A percentile compares a stretch with the other conserved stretches of the same genome.
phyloP scores from a whole-genome alignment of 1,140 invertebrate genomes.

The Paramacrobiotus metropolitanus region DNA sequence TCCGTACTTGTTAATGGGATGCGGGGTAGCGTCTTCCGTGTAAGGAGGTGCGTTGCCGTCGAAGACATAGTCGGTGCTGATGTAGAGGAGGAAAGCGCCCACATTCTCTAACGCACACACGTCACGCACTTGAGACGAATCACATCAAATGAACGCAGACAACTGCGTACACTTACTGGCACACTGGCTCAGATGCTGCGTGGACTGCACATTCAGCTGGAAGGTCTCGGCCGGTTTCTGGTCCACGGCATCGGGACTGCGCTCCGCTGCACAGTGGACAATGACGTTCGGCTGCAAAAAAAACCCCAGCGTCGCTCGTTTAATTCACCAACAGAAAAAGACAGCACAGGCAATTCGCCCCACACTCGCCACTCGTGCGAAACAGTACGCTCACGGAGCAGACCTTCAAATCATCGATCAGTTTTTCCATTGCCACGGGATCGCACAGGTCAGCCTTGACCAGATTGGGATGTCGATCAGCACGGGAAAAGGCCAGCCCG shows the following conservation, averaged over 20 bases:
- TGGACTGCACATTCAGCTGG: slow-evolving; percentile 26
- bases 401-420: slow-evolving; percentile 18
- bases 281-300: slow-evolving; percentile 25
- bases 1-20: slow-evolving; percentile 32
- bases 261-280: slow-evolving; percentile 30
- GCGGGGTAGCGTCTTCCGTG: slow-evolving; percentile 21
- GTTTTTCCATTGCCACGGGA: slow-evolving; percentile 15
- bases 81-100: slow-evolving; percentile 26
- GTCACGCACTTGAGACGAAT: not conserved
- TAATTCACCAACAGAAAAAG: no score
- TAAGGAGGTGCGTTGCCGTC: slow-evolving; percentile 31
- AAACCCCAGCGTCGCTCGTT: not conserved
- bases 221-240: slow-evolving; percentile 22
- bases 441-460: slow-evolving; percentile 24
- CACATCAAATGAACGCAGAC: not conserved
- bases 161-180: slow-evolving; percentile 21
- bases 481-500: slow-evolving; percentile 26
- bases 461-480: slow-evolving; percentile 12
- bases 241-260: slow-evolving; percentile 29
- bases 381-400: slow-evolving; percentile 10
- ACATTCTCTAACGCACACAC: slow-evolving; percentile 13
- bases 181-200: slow-evolving; percentile 22
- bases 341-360: not conserved
- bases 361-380: not conserved
- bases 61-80: slow-evolving; percentile 36